A percentile compares a stretch with the other conserved stretches of the same genome.
Conservation (phyloP, 2,797 vertebrate genomes). For the Lithobates sylvaticus region DNA sequence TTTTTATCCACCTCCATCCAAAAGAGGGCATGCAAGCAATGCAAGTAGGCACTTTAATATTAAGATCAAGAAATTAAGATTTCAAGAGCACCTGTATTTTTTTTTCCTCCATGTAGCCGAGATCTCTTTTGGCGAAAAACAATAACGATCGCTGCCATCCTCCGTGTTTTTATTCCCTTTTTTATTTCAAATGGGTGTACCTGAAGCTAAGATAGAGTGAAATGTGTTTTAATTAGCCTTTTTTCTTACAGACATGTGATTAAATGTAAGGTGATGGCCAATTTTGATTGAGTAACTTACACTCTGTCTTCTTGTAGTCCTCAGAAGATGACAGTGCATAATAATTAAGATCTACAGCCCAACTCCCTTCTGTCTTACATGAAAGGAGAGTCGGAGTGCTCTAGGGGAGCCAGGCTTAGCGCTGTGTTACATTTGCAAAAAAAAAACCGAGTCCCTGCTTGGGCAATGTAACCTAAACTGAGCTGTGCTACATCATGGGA, state of each 20-base stretch:
- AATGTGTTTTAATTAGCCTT: conserved; percentile 32
- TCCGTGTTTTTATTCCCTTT: not conserved
- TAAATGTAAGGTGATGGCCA: conserved; percentile 39
- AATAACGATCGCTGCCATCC: too few species aligned
- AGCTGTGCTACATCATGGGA: too few species aligned
- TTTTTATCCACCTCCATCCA: too few species aligned
- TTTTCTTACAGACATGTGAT: conserved; percentile 35
- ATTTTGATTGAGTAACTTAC: conserved; percentile 50
- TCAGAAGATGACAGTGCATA: conserved; percentile 44
- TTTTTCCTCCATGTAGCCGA: not conserved
- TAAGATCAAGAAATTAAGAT: too few species aligned
- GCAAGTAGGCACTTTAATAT: not conserved
- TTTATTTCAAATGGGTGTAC: not conserved
- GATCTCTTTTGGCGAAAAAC: not conserved
- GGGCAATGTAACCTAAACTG: too few species aligned
- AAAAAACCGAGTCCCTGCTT: not conserved
- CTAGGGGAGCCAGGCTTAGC: conserved; percentile 15
- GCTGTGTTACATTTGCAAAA: not conserved
- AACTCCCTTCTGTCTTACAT: conserved; percentile 49
- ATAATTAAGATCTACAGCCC: conserved; percentile 49
- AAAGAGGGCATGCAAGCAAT: too few species aligned
- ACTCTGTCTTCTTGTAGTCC: conserved; percentile 34
- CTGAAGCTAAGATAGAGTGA: conserved; percentile 6
- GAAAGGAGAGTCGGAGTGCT: conserved; percentile 13
- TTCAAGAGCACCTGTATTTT: not conserved